Evolutionary conservation across 2,888 invertebrate genomes (phyloP).

Genomic region (Leptarthrus brevirostris): DNA sequence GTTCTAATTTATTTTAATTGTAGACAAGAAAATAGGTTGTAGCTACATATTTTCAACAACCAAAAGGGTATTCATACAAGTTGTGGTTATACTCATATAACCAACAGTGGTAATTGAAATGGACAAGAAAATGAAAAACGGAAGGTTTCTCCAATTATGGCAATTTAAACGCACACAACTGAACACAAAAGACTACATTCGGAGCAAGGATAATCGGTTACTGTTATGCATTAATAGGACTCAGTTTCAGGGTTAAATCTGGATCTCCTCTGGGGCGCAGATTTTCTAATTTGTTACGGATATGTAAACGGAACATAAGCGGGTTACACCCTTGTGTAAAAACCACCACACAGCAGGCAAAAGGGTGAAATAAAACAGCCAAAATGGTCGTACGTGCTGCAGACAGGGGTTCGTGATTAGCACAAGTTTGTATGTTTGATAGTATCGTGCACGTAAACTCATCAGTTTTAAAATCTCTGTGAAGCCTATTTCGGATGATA

Average conservation of each 20-base stretch:
- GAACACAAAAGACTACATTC: constrained; percentile 2
- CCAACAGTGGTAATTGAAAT: constrained; percentile 16
- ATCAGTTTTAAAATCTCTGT: constrained; percentile 26
- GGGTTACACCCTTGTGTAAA: constrained; percentile 22
- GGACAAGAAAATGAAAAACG: constrained; percentile 33
- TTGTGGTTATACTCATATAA: too few species aligned
- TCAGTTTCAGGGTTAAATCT: constrained; percentile 39
- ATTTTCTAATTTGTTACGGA: constrained; percentile 47
- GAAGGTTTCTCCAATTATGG: constrained; percentile 33
- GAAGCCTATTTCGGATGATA: not conserved
- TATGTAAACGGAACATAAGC: constrained; percentile 34
- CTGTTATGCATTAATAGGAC: constrained; percentile 44
- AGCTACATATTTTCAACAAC: too few species aligned
- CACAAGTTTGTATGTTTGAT: constrained; percentile 3
- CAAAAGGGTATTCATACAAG: too few species aligned
- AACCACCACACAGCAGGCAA: constrained; percentile 5
- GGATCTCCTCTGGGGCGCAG: not conserved
- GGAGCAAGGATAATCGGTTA: constrained; percentile 33
- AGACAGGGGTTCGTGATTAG: constrained; percentile 34
- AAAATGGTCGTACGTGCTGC: constrained; percentile 19
- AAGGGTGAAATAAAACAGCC: constrained; percentile 40
- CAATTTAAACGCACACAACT: constrained; percentile 26
- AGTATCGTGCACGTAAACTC: constrained; percentile 29
- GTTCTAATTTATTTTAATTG: too few species aligned
- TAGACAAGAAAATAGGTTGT: too few species aligned